These are phyloP conservation scores for Drosophila emarginata DNA, from an alignment of 2,888 invertebrate genomes.

Conservation along the genomic window DNA sequence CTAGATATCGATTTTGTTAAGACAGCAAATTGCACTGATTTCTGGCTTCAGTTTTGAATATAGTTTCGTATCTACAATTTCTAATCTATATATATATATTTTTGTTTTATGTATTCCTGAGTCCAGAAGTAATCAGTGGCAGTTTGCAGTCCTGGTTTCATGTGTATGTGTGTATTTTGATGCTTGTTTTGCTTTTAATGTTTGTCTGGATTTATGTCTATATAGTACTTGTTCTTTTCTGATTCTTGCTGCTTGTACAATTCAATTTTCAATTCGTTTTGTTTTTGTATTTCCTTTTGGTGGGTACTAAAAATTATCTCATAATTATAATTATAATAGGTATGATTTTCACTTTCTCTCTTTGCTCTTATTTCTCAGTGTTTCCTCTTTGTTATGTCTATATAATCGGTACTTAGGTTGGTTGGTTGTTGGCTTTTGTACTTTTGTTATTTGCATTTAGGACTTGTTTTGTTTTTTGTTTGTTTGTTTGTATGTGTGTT, in stretches of 20 bases:
- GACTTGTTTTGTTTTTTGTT: slow-evolving; percentile 59
- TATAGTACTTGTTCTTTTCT: slow-evolving; percentile 16
- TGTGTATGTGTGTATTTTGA: slow-evolving; percentile 34
- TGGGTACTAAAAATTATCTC: slow-evolving; percentile 56
- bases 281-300: slow-evolving; percentile 46
- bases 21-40: neutral
- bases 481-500: slow-evolving; percentile 29
- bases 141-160: slow-evolving; percentile 18
- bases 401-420: slow-evolving; percentile 72
- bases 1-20: no score
- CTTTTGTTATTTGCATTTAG: slow-evolving; percentile 75
- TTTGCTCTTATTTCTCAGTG: slow-evolving; percentile 5
- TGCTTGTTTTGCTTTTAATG: slow-evolving; percentile 51
- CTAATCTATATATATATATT: no score
- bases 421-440: slow-evolving; percentile 78
- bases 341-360: slow-evolving; percentile 35
- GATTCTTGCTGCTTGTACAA: slow-evolving; percentile 36
- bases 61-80: neutral
- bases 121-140: neutral
- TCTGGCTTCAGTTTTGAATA: neutral
- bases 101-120: neutral
- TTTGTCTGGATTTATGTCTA: slow-evolving; percentile 19
- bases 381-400: slow-evolving; percentile 45
- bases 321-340: slow-evolving; percentile 46
- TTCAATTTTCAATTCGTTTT: slow-evolving; percentile 18